phyloP scores from a whole-genome alignment of 2,888 invertebrate genomes.

The Chydorus sphaericus region DNA sequence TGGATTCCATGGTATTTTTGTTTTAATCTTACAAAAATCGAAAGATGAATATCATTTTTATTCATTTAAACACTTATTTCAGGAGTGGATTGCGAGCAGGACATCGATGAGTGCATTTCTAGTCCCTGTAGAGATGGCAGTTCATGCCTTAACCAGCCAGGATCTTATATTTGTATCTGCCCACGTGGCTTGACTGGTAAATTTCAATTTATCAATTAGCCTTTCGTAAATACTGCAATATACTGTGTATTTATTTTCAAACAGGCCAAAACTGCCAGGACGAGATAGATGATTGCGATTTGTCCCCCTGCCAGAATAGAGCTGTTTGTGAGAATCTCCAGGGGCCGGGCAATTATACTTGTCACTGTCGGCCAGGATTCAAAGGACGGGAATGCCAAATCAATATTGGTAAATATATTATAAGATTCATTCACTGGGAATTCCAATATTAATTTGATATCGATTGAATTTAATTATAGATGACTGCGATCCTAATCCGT shows the following conservation, averaged over 20 bases:
- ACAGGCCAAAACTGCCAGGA: not conserved
- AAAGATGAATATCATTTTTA: not conserved
- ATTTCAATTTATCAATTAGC: not conserved
- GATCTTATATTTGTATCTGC: conserved; percentile 4
- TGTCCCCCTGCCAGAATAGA: conserved; percentile 8
- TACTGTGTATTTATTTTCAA: no score
- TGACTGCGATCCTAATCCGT: conserved; percentile 5
- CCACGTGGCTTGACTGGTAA: conserved; percentile 2
- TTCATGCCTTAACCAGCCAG: conserved; percentile 1
- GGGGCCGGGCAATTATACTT: not conserved
- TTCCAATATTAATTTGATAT: not conserved
- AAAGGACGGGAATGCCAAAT: not conserved
- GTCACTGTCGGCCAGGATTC: conserved; percentile 9
- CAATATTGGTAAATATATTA: not conserved
- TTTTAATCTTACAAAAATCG: not conserved
- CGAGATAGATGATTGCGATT: conserved; percentile 3
- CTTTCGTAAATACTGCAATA: no score
- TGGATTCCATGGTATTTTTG: not conserved
- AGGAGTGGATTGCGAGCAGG: conserved; percentile 8
- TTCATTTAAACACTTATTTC: not conserved
- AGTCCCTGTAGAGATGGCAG: not conserved
- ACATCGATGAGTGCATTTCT: conserved; percentile 3
- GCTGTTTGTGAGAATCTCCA: conserved; percentile 7
- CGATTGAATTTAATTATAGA: not conserved
- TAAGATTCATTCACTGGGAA: not conserved